phyloP scores from a whole-genome alignment of 1,140 invertebrate species.

The Pseudomyrmex sp. region DNA sequence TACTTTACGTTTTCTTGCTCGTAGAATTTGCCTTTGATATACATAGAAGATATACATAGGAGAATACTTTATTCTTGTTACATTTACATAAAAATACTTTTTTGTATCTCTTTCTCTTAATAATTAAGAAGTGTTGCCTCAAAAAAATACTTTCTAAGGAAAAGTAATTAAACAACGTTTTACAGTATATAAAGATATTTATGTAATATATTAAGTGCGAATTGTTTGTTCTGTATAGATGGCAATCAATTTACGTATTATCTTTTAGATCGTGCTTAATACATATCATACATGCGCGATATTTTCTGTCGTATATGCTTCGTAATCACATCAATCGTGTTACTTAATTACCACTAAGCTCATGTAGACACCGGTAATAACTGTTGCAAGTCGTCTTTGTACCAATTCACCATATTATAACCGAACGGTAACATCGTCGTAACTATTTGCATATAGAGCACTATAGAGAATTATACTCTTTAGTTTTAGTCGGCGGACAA shows the following conservation, averaged over 20 bases:
- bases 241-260: slow-evolving; percentile 1
- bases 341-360: slow-evolving; percentile 11
- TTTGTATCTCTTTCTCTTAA: too few species aligned
- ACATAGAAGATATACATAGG: too few species aligned
- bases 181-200: too few species aligned
- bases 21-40: too few species aligned
- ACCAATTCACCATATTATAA: slow-evolving; percentile 36
- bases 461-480: slow-evolving; percentile 10
- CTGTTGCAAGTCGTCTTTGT: slow-evolving; percentile 21
- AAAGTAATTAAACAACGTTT: too few species aligned
- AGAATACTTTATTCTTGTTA: too few species aligned
- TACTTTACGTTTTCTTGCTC: too few species aligned
- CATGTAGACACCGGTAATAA: slow-evolving; percentile 7
- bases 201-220: too few species aligned
- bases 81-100: too few species aligned
- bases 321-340: slow-evolving; percentile 21
- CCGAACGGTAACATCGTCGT: slow-evolving; percentile 13
- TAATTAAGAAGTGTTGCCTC: too few species aligned
- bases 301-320: slow-evolving; percentile 14
- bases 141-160: too few species aligned
- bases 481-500: background rate
- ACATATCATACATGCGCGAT: background rate
- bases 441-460: background rate
- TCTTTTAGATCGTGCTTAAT: background rate
- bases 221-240: too few species aligned